These are phyloP conservation scores for Rhimphoctona megacephalus DNA, from an alignment of 2,888 invertebrate species.

Conservation along the genomic window DNA sequence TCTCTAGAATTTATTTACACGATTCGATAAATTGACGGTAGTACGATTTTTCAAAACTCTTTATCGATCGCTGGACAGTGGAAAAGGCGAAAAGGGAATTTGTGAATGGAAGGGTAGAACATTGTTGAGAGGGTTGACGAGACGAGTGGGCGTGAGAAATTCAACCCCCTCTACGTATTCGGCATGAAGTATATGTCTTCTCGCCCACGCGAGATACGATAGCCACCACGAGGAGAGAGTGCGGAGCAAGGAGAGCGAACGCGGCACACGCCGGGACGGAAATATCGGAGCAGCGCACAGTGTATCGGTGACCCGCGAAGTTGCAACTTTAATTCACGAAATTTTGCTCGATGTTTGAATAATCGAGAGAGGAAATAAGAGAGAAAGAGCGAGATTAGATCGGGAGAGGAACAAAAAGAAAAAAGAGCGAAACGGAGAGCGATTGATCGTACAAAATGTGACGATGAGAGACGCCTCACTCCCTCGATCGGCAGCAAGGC, in stretches of 20 bases:
- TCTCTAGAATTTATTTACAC: neutral
- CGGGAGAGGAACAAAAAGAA: slow-evolving; percentile 4
- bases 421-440: neutral
- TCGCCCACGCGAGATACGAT: slow-evolving; percentile 66
- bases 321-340: slow-evolving; percentile 64
- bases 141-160: slow-evolving; percentile 40
- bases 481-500: slow-evolving; percentile 19
- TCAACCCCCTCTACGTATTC: slow-evolving; percentile 35
- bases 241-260: slow-evolving; percentile 25
- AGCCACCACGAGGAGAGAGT: slow-evolving; percentile 54
- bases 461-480: slow-evolving; percentile 37
- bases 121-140: neutral
- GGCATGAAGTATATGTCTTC: slow-evolving; percentile 27
- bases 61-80: slow-evolving; percentile 3
- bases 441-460: slow-evolving; percentile 16
- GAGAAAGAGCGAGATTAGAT: neutral
- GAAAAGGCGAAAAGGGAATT: slow-evolving; percentile 7
- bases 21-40: neutral
- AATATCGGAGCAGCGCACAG: slow-evolving; percentile 65
- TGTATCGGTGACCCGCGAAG: slow-evolving; percentile 67
- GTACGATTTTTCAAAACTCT: neutral
- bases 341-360: neutral
- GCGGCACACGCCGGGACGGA: slow-evolving; percentile 60
- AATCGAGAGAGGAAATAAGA: neutral
- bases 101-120: slow-evolving; percentile 17